Evolutionary conservation across 2,797 vertebrate genomes (phyloP).

Genomic region (Antrozous pallidus): DNA sequence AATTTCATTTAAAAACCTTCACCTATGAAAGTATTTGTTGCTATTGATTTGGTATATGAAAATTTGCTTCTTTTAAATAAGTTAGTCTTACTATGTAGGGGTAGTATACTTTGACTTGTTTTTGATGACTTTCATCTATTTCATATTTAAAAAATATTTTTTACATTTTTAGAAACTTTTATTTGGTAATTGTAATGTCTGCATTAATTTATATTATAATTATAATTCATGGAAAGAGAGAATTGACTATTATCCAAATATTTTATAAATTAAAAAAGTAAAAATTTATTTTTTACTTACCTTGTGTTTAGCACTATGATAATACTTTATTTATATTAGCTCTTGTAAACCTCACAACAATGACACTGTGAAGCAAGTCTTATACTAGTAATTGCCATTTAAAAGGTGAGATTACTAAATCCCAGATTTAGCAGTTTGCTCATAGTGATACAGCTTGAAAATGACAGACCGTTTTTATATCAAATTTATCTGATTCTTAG

Average conservation of each 20-base stretch:
- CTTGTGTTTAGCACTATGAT: background rate
- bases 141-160: background rate
- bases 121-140: constrained; percentile 1
- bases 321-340: background rate
- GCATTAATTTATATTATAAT: background rate
- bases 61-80: background rate
- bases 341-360: background rate
- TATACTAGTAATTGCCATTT: background rate
- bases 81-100: background rate
- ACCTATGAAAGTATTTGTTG: background rate
- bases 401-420: background rate
- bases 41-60: background rate
- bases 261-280: background rate
- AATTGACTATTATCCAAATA: constrained; percentile 11
- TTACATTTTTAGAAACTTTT: background rate
- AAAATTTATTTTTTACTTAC: constrained; percentile 2
- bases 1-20: background rate
- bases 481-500: background rate
- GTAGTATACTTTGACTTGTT: background rate
- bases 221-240: background rate
- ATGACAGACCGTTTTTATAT: background rate
- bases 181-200: background rate
- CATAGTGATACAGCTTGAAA: background rate
- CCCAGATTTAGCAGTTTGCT: background rate
- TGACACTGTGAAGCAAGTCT: background rate